Conservation (phyloP, 2,797 vertebrate genomes). For the Anabacerthia variegaticeps region DNA sequence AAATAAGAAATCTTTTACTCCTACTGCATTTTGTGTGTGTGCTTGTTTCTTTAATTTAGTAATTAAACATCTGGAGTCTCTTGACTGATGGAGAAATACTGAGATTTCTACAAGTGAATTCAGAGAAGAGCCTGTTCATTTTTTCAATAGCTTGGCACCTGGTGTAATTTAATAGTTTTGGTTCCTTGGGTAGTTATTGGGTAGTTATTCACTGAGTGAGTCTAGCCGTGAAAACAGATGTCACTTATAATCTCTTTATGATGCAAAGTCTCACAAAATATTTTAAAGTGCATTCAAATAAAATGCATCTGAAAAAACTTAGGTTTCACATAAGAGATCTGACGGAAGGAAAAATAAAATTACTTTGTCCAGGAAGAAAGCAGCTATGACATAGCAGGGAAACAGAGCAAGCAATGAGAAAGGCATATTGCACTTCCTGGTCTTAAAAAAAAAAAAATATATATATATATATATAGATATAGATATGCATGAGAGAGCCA, state of each 20-base stretch:
- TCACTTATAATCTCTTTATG: neutral
- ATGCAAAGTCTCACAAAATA: neutral
- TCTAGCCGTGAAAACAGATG: constrained; percentile 39
- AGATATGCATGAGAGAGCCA: neutral
- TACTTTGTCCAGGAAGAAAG: neutral
- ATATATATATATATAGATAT: neutral
- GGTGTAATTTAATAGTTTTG: constrained; percentile 35
- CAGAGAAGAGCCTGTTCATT: neutral
- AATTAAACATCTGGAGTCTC: constrained; percentile 53
- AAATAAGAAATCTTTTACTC: neutral
- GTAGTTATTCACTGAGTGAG: neutral
- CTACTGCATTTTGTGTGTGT: neutral
- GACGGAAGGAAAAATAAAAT: neutral
- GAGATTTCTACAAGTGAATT: constrained; percentile 18
- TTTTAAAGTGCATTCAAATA: neutral
- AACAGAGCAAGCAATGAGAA: neutral
- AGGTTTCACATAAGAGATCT: neutral
- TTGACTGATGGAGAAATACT: neutral
- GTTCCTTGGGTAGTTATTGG: constrained; percentile 15
- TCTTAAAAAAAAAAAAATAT: neutral
- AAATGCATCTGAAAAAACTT: neutral
- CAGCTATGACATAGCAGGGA: neutral
- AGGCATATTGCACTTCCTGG: neutral
- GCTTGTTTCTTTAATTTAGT: constrained; percentile 23
- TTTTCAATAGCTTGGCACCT: constrained; percentile 21